Evolutionary conservation across 2,888 invertebrate species (phyloP), one percentile per base, ranked within the genome.

Genomic region (Athrips mouffetella): DNA sequence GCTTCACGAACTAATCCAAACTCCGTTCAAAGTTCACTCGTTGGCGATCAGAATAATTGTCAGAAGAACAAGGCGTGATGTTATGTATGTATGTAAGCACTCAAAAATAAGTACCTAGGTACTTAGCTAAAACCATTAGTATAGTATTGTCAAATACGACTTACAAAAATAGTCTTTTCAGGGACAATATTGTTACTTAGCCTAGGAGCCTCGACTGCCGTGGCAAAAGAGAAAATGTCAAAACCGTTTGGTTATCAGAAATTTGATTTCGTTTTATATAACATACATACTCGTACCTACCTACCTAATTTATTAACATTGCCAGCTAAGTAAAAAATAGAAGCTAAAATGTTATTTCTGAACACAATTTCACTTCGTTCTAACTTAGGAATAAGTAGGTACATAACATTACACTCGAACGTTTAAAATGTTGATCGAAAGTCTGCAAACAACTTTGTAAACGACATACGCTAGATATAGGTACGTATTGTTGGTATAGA

Each of bases 381-480:
- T 21, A 37, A 21, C 37, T 20, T 23, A 23, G 13, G 15, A 25
- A 23, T 16, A 30, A 42, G n/a, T n/a, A n/a, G n/a, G n/a, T n/a
- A n/a, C n/a, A n/a, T n/a, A n/a, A n/a, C n/a, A n/a, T n/a, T n/a
- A n/a, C n/a, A 42, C 29, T 29, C 25, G 21, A 31, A 27, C 27
- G 41, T 15, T 41, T 45, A 23, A 31, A 45, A 33, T 25, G 33
- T 33, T 35, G 37, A 46, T 37, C 46, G 37, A 46, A 46, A 46
- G 46, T 46, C 37, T 13, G 21, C 39, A 20, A 37, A 29, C 47
- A 39, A 47, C 39, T 37, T 39, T 20, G 39, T 47, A 31, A 44
- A 31, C 44, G 31, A 31, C 30, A 18, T n/a, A 21, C n/a, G n/a
- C 20, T 20, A 21, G 20, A 41, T 2, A 27, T 8, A 21, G 25